Conservation (phyloP, 1,140 invertebrate species). For the Andrena cerasifolii region DNA sequence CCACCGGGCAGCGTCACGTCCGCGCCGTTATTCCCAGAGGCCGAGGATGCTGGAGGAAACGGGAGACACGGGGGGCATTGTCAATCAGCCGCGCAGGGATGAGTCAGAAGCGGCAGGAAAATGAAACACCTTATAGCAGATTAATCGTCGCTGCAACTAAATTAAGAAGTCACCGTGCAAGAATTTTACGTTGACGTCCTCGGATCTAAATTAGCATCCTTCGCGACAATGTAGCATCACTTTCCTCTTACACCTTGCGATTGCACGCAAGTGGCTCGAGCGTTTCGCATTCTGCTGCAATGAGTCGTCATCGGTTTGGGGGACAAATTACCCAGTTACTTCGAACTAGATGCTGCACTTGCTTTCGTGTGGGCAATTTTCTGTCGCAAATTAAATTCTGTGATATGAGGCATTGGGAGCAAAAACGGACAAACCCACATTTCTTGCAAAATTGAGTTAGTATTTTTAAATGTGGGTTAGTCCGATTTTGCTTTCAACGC, state of each 20-base stretch:
- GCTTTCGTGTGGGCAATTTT: no score
- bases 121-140: constrained; percentile 6
- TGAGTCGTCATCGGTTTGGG: neutral
- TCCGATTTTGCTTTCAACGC: no score
- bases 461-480: no score
- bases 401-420: no score
- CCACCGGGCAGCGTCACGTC: neutral
- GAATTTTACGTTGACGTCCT: constrained; percentile 29
- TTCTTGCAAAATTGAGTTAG: no score
- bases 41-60: no score
- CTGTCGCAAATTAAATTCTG: no score
- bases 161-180: constrained; percentile 5
- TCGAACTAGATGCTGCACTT: no score
- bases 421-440: no score
- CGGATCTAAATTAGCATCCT: constrained; percentile 34
- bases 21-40: no score
- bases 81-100: no score
- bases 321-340: neutral
- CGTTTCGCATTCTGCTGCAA: neutral
- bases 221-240: neutral
- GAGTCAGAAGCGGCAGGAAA: neutral
- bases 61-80: neutral
- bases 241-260: neutral
- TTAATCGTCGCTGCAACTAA: constrained; percentile 24
- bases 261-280: neutral